phyloP scores from a whole-genome alignment of 92 coral and sea anemone genomes.

The Palythoa grandiflora region DNA sequence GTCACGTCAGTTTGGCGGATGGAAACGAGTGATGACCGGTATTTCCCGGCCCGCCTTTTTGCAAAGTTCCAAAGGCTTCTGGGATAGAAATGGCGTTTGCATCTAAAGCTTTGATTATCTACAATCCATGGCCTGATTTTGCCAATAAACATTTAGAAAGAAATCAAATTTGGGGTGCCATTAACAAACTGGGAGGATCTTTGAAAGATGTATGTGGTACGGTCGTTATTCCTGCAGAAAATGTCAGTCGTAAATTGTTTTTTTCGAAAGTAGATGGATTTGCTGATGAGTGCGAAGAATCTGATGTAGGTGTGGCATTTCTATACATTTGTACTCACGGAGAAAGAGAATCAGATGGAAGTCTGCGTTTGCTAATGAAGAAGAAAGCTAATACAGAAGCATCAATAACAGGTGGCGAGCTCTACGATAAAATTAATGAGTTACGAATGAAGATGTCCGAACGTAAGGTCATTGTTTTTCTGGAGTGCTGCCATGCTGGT shows the following conservation, averaged over 20 bases:
- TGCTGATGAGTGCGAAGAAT: not conserved
- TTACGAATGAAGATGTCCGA: not conserved
- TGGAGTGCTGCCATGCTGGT: conserved; percentile 8
- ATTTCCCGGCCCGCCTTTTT: too few species aligned
- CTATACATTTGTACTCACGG: conserved; percentile 12
- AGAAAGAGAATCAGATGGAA: not conserved
- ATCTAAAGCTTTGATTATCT: not conserved
- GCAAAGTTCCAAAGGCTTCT: too few species aligned
- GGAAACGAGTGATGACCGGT: too few species aligned
- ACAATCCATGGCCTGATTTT: not conserved
- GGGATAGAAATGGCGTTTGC: not conserved
- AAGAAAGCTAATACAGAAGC: not conserved
- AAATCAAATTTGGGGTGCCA: too few species aligned
- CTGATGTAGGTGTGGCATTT: not conserved
- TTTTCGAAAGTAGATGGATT: not conserved
- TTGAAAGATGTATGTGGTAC: not conserved
- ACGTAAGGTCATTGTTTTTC: not conserved
- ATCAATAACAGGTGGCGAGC: not conserved
- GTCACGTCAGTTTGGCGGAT: too few species aligned
- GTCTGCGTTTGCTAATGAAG: not conserved
- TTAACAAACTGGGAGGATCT: too few species aligned
- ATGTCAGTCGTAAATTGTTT: not conserved
- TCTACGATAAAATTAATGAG: not conserved
- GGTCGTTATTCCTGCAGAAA: not conserved
- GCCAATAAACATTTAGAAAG: not conserved